Conservation (phyloP, 2,797 vertebrate species). For the Mergus octosetaceus region DNA sequence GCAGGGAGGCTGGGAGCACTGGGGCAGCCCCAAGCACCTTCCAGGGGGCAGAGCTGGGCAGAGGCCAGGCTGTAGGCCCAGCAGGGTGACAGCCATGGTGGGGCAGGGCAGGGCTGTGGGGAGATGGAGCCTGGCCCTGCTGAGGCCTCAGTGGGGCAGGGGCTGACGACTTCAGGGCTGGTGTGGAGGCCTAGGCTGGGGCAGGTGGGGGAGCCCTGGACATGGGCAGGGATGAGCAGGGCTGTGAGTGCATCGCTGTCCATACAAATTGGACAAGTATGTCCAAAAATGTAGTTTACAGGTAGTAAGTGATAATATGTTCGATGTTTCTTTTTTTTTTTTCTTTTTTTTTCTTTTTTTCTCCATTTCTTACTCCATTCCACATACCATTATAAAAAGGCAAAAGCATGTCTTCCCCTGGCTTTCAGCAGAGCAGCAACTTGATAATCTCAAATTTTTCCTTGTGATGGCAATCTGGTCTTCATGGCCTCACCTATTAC, state of each 20-base stretch:
- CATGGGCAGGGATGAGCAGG: neutral
- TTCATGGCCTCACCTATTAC: fast-evolving
- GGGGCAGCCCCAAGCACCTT: neutral
- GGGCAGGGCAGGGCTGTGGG: neutral
- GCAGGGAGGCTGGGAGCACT: too few species aligned
- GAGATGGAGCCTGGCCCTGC: neutral
- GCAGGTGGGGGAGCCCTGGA: neutral
- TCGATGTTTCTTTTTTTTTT: too few species aligned
- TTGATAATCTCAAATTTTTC: neutral
- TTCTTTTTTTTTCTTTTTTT: too few species aligned
- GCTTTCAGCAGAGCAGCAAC: neutral
- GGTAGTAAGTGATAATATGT: neutral
- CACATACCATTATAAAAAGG: fast-evolving
- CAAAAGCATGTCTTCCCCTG: neutral
- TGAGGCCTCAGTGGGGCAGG: neutral
- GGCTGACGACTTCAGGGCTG: too few species aligned
- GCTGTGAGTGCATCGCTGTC: fast-evolving
- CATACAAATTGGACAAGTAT: neutral
- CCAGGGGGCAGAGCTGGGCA: fast-evolving
- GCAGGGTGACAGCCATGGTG: fast-evolving
- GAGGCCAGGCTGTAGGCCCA: neutral
- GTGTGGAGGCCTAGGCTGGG: neutral
- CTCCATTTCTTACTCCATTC: too few species aligned
- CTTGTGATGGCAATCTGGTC: neutral
- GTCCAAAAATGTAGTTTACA: neutral